phyloP scores from a whole-genome alignment of 2,113 vertebrate species.

The Notechis scutatus region DNA sequence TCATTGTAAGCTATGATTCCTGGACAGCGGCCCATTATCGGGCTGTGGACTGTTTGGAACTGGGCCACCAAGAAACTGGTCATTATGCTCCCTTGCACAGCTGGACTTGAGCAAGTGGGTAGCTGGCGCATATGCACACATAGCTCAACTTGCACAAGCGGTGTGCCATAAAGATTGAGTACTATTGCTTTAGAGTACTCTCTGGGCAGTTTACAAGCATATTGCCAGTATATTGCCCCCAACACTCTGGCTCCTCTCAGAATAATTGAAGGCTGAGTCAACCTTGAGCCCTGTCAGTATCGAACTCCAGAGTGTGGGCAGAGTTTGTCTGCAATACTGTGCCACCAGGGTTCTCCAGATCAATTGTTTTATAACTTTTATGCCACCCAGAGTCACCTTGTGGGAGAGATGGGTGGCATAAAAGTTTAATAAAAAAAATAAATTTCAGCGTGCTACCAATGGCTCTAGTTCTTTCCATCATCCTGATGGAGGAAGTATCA shows the following conservation, averaged over 20 bases:
- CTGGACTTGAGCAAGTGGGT: no score
- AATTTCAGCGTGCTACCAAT: not conserved
- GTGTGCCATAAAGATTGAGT: not conserved
- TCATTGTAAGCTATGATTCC: not conserved
- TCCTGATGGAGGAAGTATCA: not conserved
- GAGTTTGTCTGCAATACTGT: not conserved
- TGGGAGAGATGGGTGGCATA: not conserved
- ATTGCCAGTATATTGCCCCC: not conserved
- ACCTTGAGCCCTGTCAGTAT: not conserved
- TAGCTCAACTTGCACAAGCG: not conserved
- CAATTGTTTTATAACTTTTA: not conserved
- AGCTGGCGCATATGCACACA: no score
- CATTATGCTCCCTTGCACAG: not conserved
- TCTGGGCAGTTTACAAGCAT: not conserved
- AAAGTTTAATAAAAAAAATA: not conserved
- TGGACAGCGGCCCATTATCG: not conserved
- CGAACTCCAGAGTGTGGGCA: not conserved
- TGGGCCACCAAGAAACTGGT: not conserved
- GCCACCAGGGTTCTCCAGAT: not conserved
- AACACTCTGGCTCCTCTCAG: not conserved
- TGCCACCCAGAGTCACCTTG: not conserved
- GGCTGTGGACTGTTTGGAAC: not conserved
- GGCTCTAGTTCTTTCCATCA: not conserved
- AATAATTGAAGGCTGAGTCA: not conserved
- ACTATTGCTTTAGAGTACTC: not conserved